phyloP scores from a whole-genome alignment of 2,113 vertebrate species.

The Callorhinus ursinus region DNA sequence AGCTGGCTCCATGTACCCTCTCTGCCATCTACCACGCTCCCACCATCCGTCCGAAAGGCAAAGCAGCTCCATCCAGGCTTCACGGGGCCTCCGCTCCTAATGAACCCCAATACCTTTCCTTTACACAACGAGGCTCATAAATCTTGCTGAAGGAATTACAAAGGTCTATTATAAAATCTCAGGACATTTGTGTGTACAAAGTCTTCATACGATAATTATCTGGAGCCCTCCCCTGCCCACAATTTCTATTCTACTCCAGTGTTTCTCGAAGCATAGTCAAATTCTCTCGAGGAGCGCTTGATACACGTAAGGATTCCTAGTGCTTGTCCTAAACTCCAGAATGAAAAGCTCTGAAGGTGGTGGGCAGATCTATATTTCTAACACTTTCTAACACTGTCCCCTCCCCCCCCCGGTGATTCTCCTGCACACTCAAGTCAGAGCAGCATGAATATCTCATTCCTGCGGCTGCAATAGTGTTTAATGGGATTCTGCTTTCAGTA shows the following conservation, averaged over 20 bases:
- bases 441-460: not conserved
- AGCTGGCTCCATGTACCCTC: not conserved
- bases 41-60: not conserved
- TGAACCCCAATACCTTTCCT: not conserved
- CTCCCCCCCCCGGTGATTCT: not conserved
- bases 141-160: not conserved
- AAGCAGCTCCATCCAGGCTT: not conserved
- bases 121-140: not conserved
- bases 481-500: constrained; percentile 18
- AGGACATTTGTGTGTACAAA: not conserved
- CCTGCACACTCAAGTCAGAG: not conserved
- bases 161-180: not conserved
- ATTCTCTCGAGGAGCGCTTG: not conserved
- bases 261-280: not conserved
- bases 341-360: not conserved
- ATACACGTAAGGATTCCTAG: not conserved
- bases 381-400: not conserved
- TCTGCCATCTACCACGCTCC: not conserved
- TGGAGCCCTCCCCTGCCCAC: no score
- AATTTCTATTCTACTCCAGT: not conserved
- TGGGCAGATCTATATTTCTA: not conserved
- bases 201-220: not conserved
- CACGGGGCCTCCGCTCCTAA: not conserved
- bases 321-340: not conserved
- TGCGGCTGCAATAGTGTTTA: not conserved